These are phyloP conservation scores for Lineus longissimus DNA, from an alignment of 1,140 invertebrate genomes.

Conservation along the genomic window DNA sequence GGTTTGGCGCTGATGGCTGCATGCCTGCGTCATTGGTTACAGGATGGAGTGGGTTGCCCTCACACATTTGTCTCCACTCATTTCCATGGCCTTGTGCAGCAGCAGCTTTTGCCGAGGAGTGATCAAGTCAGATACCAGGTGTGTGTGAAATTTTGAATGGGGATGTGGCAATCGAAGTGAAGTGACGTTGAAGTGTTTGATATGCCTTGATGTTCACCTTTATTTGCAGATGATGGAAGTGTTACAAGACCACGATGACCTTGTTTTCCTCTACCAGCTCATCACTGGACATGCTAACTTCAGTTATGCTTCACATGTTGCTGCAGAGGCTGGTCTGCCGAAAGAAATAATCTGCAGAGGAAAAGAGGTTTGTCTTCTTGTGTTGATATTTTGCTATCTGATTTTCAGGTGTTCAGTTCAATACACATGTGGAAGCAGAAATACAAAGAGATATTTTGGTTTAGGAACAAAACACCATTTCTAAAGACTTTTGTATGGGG, in stretches of 20 bases:
- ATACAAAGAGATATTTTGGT: neutral
- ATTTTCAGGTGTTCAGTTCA: conserved; percentile 3
- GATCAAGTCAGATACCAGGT: conserved; percentile 37
- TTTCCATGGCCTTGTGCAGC: conserved; percentile 63
- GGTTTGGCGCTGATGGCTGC: conserved; percentile 68
- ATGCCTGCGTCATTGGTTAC: conserved; percentile 64
- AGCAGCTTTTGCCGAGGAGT: conserved; percentile 49
- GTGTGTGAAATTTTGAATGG: neutral
- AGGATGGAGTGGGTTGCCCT: conserved; percentile 60
- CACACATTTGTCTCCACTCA: conserved; percentile 76
- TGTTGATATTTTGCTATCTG: neutral
- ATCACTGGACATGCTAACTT: conserved; percentile 54
- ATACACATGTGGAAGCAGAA: conserved; percentile 19
- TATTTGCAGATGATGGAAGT: conserved; percentile 60
- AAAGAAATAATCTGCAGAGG: conserved; percentile 47
- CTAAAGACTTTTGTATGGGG: no score
- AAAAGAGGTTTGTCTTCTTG: conserved; percentile 36
- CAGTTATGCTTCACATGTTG: conserved; percentile 62
- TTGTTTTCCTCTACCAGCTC: conserved; percentile 64
- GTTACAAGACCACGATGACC: conserved; percentile 49
- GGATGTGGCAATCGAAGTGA: neutral
- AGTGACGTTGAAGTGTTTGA: no score
- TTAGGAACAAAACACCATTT: no score
- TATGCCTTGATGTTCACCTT: no score
- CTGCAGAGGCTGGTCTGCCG: conserved; percentile 54